A percentile compares a stretch with the other conserved stretches of the same genome.
Conservation (phyloP, 2,113 vertebrate genomes). For the Dasyprocta punctata region DNA sequence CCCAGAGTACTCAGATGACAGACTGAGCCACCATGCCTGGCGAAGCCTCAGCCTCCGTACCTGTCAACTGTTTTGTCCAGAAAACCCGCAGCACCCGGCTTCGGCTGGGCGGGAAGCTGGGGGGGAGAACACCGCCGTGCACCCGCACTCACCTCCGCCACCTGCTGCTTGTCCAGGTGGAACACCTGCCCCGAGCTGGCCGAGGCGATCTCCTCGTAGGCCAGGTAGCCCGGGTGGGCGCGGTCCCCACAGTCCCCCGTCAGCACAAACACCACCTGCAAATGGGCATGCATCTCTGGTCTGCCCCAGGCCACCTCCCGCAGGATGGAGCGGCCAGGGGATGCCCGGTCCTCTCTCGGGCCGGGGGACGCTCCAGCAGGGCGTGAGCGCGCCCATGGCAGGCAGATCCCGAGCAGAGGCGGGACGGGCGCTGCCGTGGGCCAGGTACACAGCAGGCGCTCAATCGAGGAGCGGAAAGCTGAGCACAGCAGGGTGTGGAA, state of each 20-base stretch:
- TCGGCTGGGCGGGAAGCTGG: not conserved
- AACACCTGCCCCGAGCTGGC: constrained; percentile 96
- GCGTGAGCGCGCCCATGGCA: too few relatives aligned
- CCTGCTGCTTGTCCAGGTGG: constrained; percentile 96
- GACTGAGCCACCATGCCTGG: not conserved
- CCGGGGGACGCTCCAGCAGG: too few relatives aligned
- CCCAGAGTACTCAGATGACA: not conserved
- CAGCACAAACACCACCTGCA: constrained; percentile 95
- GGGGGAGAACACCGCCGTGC: fast-evolving
- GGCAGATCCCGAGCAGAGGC: too few relatives aligned
- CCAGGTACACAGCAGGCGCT: too few relatives aligned
- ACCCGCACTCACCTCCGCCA: constrained; percentile 91
- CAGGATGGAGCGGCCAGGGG: too few relatives aligned
- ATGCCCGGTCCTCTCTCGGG: too few relatives aligned
- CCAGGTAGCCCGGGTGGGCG: constrained; percentile 94
- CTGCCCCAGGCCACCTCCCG: not conserved
- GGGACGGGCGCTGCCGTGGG: too few relatives aligned
- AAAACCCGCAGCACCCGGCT: not conserved
- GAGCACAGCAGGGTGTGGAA: too few relatives aligned
- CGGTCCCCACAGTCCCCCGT: constrained; percentile 96
- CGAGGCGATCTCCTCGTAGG: constrained; percentile 94
- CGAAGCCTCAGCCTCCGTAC: not conserved
- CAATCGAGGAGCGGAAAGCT: too few relatives aligned
- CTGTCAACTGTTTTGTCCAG: too few relatives aligned
- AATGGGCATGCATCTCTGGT: fast-evolving